Percentiles rank a stretch among this genome's conserved stretches.
These are phyloP conservation scores for Hylaea fasciaria DNA, from an alignment of 2,888 invertebrate genomes.

Conservation along the genomic window DNA sequence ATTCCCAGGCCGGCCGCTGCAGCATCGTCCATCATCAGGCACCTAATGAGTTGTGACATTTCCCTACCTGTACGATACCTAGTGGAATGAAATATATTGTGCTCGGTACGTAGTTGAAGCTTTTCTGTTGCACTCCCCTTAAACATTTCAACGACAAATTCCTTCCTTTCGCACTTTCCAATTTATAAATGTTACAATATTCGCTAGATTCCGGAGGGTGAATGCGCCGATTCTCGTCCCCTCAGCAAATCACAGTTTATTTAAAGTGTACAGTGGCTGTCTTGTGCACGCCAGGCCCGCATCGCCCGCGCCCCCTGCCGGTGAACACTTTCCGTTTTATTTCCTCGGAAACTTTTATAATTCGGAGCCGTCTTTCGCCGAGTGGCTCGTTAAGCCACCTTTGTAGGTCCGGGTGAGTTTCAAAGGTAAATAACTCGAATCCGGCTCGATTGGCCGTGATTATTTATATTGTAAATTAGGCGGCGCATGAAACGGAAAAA, in stretches of 20 bases:
- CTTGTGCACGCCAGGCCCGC: slow-evolving; percentile 47
- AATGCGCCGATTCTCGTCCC: slow-evolving; percentile 42
- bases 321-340: slow-evolving; percentile 56
- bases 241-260: slow-evolving; percentile 52
- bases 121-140: neutral
- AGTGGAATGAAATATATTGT: no score
- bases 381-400: slow-evolving; percentile 69
- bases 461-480: slow-evolving; percentile 71
- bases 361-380: slow-evolving; percentile 52
- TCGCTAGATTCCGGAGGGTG: slow-evolving; percentile 35
- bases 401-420: slow-evolving; percentile 60
- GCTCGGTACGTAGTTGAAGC: no score
- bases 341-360: slow-evolving; percentile 59
- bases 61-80: no score
- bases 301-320: slow-evolving; percentile 39
- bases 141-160: slow-evolving; percentile 3
- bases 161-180: slow-evolving; percentile 5
- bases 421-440: slow-evolving; percentile 65
- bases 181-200: slow-evolving; percentile 23
- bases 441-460: slow-evolving; percentile 63
- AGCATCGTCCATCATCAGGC: no score
- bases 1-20: no score
- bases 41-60: no score
- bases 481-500: slow-evolving; percentile 43
- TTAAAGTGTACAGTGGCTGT: slow-evolving; percentile 49